These are phyloP conservation scores for Steromphala cineraria DNA, from an alignment of 2,888 invertebrate genomes.

Conservation along the genomic window DNA sequence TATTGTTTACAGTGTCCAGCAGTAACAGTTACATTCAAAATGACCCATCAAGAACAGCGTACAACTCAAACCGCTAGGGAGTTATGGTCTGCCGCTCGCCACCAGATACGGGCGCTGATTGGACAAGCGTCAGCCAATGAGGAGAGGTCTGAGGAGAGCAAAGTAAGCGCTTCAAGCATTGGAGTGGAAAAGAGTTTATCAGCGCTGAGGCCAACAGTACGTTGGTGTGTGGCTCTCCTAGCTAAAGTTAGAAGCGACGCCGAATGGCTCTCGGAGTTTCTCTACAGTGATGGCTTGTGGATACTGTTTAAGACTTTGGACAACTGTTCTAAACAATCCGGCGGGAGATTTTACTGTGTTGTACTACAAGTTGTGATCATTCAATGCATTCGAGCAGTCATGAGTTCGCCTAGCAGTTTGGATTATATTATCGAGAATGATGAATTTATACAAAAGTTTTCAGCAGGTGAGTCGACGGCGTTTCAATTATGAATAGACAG, in stretches of 20 bases:
- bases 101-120: slow-evolving; percentile 47
- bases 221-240: slow-evolving; percentile 51
- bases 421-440: slow-evolving; percentile 97
- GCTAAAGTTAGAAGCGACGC: slow-evolving; percentile 49
- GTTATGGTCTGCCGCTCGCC: slow-evolving; percentile 25
- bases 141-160: slow-evolving; percentile 33
- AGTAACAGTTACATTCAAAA: too few species aligned
- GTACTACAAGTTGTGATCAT: slow-evolving; percentile 61
- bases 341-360: slow-evolving; percentile 53
- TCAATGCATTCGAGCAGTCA: slow-evolving; percentile 73
- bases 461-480: slow-evolving; percentile 79
- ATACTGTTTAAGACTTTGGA: slow-evolving; percentile 61
- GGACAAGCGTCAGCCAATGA: slow-evolving; percentile 45
- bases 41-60: too few species aligned
- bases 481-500: background rate
- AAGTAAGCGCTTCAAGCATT: background rate
- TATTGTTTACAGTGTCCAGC: too few species aligned
- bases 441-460: slow-evolving; percentile 93
- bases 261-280: slow-evolving; percentile 58
- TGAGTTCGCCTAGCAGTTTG: slow-evolving; percentile 94
- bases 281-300: slow-evolving; percentile 60
- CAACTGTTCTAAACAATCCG: slow-evolving; percentile 48
- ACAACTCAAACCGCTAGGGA: too few species aligned
- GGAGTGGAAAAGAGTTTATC: slow-evolving; percentile 34
- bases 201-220: slow-evolving; percentile 49